Percentiles rank a stretch among this genome's conserved stretches.
phyloP scores from a whole-genome alignment of 2,888 invertebrate species.

The Pristionchus fissidentatus region DNA sequence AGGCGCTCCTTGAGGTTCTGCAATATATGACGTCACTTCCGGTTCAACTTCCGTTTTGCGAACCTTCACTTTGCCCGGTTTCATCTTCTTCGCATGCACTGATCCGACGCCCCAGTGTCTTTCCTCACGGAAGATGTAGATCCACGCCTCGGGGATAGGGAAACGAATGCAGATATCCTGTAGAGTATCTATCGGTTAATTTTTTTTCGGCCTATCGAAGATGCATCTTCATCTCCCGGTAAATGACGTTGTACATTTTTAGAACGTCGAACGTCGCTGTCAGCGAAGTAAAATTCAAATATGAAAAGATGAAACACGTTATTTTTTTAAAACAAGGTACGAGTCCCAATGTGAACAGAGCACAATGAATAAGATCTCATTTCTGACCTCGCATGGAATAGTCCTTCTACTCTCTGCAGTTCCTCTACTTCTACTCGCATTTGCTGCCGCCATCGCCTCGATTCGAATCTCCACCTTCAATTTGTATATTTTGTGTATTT shows the following conservation, averaged over 20 bases:
- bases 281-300: no score
- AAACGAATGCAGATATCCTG: conserved; percentile 90
- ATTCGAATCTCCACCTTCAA: conserved; percentile 92
- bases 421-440: conserved; percentile 81
- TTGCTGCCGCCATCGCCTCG: conserved; percentile 91
- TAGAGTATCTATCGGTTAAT: not conserved
- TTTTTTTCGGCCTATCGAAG: no score
- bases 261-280: no score
- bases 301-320: no score
- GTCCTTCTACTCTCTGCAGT: conserved; percentile 94
- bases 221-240: no score
- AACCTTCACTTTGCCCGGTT: conserved; percentile 80
- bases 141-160: conserved; percentile 99
- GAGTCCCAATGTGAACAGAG: not conserved
- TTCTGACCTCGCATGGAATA: conserved; percentile 84
- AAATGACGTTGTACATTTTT: no score
- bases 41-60: conserved; percentile 55
- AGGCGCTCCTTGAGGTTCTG: conserved; percentile 75
- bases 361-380: not conserved
- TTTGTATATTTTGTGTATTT: not conserved
- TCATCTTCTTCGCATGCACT: conserved; percentile 88
- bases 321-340: no score
- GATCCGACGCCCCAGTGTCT: conserved; percentile 92
- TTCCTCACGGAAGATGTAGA: conserved; percentile 97
- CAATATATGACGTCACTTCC: conserved; percentile 43